Percentiles rank a stretch among this genome's conserved stretches.
Evolutionary conservation across 2,888 invertebrate species (phyloP).

Genomic region (Drosophila differens): DNA sequence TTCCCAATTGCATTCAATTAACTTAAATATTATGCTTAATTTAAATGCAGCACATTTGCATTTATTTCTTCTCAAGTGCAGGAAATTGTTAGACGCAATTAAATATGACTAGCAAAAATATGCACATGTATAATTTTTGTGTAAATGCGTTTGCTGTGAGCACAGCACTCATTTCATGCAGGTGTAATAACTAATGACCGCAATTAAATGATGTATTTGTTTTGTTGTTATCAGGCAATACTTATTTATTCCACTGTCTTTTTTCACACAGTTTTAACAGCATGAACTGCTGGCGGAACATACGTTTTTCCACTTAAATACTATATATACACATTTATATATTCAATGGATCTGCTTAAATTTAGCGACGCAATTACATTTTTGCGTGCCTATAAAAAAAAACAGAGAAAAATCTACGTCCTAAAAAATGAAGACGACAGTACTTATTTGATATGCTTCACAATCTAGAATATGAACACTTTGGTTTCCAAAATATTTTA

Average conservation of each 20-base stretch:
- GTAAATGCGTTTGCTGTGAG: neutral
- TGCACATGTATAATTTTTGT: constrained; percentile 7
- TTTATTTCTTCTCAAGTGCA: constrained; percentile 19
- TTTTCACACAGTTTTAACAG: neutral
- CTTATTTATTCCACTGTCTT: neutral
- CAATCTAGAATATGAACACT: neutral
- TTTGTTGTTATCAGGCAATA: neutral
- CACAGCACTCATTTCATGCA: neutral
- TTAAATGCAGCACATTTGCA: constrained; percentile 15
- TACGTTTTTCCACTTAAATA: constrained; percentile 3
- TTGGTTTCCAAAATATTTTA: neutral
- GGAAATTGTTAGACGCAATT: constrained; percentile 38
- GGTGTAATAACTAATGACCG: neutral
- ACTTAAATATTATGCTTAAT: constrained; percentile 20
- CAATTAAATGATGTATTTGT: constrained; percentile 2
- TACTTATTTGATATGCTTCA: neutral
- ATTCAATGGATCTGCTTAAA: neutral
- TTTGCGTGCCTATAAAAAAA: neutral
- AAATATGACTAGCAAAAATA: constrained; percentile 14
- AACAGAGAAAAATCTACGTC: neutral
- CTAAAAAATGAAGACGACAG: neutral
- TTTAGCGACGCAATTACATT: constrained; percentile 20
- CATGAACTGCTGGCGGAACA: constrained; percentile 5
- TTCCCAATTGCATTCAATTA: constrained; percentile 29
- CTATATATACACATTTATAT: neutral